Conservation (phyloP, 2,888 invertebrate species). For the Lochmaea crataegi region DNA sequence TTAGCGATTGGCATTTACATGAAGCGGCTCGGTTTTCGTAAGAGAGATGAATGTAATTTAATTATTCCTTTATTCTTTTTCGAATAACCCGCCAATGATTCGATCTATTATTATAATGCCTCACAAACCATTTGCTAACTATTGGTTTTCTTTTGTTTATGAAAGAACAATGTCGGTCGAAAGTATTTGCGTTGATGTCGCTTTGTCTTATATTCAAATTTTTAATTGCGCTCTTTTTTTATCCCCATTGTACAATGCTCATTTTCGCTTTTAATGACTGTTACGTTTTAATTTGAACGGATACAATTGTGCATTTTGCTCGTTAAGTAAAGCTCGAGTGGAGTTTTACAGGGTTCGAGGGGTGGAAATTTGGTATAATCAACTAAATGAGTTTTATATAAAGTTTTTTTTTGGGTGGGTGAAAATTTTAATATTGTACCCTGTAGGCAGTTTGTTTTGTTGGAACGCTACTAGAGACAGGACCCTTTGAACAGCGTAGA, state of each 20-base stretch:
- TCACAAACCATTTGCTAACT: constrained; percentile 22
- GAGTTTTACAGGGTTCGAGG: background rate
- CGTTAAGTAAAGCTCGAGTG: constrained; percentile 19
- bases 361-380: constrained; percentile 9
- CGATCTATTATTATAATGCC: constrained; percentile 6
- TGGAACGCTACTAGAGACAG: background rate
- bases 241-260: constrained; percentile 51
- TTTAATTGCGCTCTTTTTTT: constrained; percentile 57
- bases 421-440: background rate
- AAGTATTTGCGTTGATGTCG: constrained; percentile 32
- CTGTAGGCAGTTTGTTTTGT: background rate
- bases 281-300: constrained; percentile 51
- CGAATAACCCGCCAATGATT: background rate
- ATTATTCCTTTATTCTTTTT: too few species aligned
- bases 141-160: constrained; percentile 38
- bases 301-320: constrained; percentile 47
- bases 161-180: constrained; percentile 46
- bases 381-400: constrained; percentile 1
- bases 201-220: constrained; percentile 49
- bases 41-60: too few species aligned
- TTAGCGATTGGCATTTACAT: too few species aligned
- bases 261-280: constrained; percentile 53
- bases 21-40: too few species aligned
- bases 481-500: too few species aligned
- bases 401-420: background rate